Evolutionary conservation across 2,113 vertebrate genomes (phyloP), one percentile per base, ranked within the genome.

Genomic region (Columba livia): DNA sequence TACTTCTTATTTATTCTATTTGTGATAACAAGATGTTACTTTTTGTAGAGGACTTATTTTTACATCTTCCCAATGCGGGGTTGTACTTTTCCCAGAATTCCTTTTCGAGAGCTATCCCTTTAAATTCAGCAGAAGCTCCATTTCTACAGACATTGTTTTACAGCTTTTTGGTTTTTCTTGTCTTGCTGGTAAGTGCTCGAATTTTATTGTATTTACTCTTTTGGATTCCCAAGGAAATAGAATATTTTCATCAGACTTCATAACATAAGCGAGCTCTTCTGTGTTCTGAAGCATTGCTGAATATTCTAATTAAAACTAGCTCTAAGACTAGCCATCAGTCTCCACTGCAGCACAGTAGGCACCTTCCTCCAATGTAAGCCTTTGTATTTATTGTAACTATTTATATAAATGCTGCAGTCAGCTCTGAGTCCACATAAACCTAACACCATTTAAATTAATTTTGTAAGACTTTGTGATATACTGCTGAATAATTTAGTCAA

Each of bases 401-500:
- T 94, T 71, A 36, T 87, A 87, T 58, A 93, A 92, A 66, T 65
- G 53, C 57, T 86, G 65, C 48, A 75, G 57, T 93, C 78, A 77
- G 66, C 71, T 93, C 84, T 88, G 74, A 93, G 79, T 79, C 50
- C 50, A 54, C 36, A 47, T 66, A 89, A 96, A 79, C 23, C 12
- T 72, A 84, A 54, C 9, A 20, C 47, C 29, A 62, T 54, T 92
- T 69, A 90, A 89, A 92, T 81, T 95, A 79, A 92, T 89, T 92
- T 87, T 85, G 61, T 75, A 69, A 93, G 85, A 92, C 34, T 88
- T n/a, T 90, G 75, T 61, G 20, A 92, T 74, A 87, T 16, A 36
- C 24, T 73, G 44, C n/a, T 95, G 82, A 95, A 92, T 86, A 94
- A 82, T 69, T 89, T 92, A 85, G 66, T 47, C 40, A 89, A 94